These are phyloP conservation scores for Forbesichthys papilliferus DNA, from an alignment of 2,113 vertebrate species.

Conservation along the genomic window DNA sequence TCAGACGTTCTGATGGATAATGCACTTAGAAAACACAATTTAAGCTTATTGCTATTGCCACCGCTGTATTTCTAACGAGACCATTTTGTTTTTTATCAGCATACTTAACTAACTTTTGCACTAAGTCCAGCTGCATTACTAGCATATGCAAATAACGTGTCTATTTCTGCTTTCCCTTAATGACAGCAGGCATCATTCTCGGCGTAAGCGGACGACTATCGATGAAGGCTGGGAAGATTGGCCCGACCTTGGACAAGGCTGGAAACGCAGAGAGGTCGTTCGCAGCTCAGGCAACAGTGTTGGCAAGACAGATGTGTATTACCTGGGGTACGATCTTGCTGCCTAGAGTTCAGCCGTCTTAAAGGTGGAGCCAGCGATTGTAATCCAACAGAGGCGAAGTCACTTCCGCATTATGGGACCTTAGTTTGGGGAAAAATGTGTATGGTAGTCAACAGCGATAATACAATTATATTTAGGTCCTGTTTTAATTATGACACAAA, in stretches of 20 bases:
- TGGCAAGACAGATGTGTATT: conserved; percentile 87
- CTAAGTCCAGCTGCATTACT: background rate
- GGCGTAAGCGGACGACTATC: conserved; percentile 40
- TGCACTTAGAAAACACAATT: too few species aligned
- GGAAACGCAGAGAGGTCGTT: conserved; percentile 85
- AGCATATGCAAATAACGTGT: background rate
- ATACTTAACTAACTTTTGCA: background rate
- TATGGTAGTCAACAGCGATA: too few species aligned
- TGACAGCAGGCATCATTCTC: conserved; percentile 17
- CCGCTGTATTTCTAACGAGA: background rate
- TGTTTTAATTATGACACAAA: too few species aligned
- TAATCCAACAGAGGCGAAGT: too few species aligned
- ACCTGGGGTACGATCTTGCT: conserved; percentile 76
- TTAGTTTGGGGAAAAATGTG: too few species aligned
- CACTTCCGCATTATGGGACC: too few species aligned
- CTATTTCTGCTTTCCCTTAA: background rate
- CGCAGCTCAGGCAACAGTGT: conserved; percentile 82
- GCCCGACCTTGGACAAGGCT: conserved; percentile 80
- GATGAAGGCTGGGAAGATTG: conserved; percentile 85
- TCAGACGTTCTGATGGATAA: too few species aligned
- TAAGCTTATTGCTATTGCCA: too few species aligned
- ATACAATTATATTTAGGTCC: too few species aligned
- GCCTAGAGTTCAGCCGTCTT: background rate
- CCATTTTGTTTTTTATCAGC: background rate
- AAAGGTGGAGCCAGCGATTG: too few species aligned